Base-by-base conservation (phyloP, 2,797 vertebrate species). In the Podarcis siculus region DNA sequence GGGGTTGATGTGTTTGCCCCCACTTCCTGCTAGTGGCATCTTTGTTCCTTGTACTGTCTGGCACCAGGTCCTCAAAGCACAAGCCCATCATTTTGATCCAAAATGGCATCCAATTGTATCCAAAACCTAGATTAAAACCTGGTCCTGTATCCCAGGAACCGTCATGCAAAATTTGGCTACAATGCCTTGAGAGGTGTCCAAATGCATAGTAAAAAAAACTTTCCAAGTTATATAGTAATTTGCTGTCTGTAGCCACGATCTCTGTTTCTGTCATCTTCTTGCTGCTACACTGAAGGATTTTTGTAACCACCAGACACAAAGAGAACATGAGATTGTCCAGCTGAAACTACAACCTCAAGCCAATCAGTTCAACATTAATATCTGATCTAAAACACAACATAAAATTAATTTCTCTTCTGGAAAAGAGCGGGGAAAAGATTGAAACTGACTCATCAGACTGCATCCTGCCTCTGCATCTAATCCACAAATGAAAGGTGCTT, bases 401-500 rank as follows among this genome's bases (percentile, higher is more conserved):
- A 25, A 45, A 75, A 67, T 32, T 45, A 67, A 55, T 55, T 80
- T 72, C 35, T 67, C 25, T 55, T 78, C 32, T 12, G 17, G 37
- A 32, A 45, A 3, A 30, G 6, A 23, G 27, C 4, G 6, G 32
- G 39, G 17, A 85, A n/a, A 10, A 61, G 32, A 61, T 12, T 30
- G 27, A 30, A 17, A 37, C 10, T 71, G 27, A 72, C 67, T 66
- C 25, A 45, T 85, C 82, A 72, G n/a, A 42, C 30, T 3, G 58
- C 1, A 86, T 39, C 75, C 55, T 66, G 30, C 71, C 66, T 78
- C 67, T 86, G 19, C 49, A 83, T 8, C 35, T 83, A 75, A 67
- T 79, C 82, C 83, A 67, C 39, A 72, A 90, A 91, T 82, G 58
- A 72, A 45, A 88, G 25, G 58, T 76, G 45, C 39, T 23, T 5